A percentile compares a stretch with the other conserved stretches of the same genome.
These are phyloP conservation scores for Pollenia amentaria DNA, from an alignment of 2,888 invertebrate species.

Conservation along the genomic window DNA sequence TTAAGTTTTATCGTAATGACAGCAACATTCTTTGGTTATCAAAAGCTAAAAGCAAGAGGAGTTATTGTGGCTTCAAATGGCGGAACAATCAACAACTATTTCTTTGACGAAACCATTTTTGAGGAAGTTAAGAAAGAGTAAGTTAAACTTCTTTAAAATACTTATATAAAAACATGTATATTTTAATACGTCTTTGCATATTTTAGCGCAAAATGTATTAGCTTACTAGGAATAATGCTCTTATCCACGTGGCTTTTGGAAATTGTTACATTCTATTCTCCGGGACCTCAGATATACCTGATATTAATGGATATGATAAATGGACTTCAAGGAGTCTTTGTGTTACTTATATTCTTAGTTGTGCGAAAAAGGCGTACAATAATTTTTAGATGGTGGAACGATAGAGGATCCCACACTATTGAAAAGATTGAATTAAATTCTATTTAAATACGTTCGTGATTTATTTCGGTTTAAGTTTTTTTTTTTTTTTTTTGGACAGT, in stretches of 20 bases:
- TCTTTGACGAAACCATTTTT: conserved; percentile 79
- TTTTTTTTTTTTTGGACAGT: too few relatives aligned
- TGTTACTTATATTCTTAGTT: conserved; percentile 88
- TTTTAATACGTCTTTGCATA: not conserved
- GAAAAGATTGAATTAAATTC: conserved; percentile 74
- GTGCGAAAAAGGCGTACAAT: conserved; percentile 81
- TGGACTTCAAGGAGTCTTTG: conserved; percentile 89
- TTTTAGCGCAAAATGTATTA: conserved; percentile 82
- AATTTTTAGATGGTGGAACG: conserved; percentile 83
- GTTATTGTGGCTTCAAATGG: conserved; percentile 63
- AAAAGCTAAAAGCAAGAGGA: conserved; percentile 78
- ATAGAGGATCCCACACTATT: conserved; percentile 82
- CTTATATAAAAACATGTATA: too few relatives aligned
- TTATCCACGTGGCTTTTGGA: conserved; percentile 90
- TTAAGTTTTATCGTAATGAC: conserved; percentile 80
- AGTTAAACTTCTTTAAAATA: conserved; percentile 60
- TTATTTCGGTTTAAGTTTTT: not conserved
- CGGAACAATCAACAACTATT: conserved; percentile 65
- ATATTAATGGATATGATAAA: conserved; percentile 89
- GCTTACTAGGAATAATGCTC: conserved; percentile 88
- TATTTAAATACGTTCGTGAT: not conserved
- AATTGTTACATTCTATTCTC: conserved; percentile 86
- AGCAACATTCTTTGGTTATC: conserved; percentile 82
- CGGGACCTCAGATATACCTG: conserved; percentile 84
- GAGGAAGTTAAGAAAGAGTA: conserved; percentile 83